These are phyloP conservation scores for Heliornis fulica DNA, from an alignment of 2,113 vertebrate species.

Conservation along the genomic window DNA sequence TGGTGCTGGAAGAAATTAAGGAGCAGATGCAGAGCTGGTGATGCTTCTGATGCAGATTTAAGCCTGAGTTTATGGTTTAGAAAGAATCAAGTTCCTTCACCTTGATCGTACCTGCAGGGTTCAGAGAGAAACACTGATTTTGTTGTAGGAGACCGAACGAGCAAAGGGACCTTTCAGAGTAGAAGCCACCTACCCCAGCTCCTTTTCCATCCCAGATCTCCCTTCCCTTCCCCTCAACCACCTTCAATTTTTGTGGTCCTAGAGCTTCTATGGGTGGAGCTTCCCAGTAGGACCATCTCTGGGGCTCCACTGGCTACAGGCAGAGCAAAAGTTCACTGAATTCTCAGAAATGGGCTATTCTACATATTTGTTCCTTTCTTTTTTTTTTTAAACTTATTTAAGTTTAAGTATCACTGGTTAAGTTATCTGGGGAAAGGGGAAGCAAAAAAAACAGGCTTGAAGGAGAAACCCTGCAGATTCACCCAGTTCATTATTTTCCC, in stretches of 20 bases:
- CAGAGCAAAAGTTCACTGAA: not conserved
- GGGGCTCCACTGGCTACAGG: not conserved
- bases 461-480: not conserved
- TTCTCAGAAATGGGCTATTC: not conserved
- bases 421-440: not conserved
- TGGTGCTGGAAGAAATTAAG: not conserved
- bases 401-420: not conserved
- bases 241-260: not conserved
- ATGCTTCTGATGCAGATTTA: not conserved
- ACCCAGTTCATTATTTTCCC: not conserved
- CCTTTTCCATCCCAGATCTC: not conserved
- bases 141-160: not conserved
- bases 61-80: not conserved
- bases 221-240: too few species aligned
- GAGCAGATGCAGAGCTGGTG: not conserved
- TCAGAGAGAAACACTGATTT: not conserved
- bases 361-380: too few species aligned
- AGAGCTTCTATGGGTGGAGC: not conserved
- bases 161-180: not conserved
- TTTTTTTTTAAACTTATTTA: too few species aligned
- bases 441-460: not conserved
- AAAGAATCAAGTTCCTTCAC: not conserved
- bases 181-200: not conserved
- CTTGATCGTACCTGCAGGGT: not conserved
- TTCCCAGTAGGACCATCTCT: not conserved